Percentiles rank a stretch among this genome's conserved stretches.
These are phyloP conservation scores for Plectrocnemia conspersa DNA, from an alignment of 1,140 invertebrate species.

Conservation along the genomic window DNA sequence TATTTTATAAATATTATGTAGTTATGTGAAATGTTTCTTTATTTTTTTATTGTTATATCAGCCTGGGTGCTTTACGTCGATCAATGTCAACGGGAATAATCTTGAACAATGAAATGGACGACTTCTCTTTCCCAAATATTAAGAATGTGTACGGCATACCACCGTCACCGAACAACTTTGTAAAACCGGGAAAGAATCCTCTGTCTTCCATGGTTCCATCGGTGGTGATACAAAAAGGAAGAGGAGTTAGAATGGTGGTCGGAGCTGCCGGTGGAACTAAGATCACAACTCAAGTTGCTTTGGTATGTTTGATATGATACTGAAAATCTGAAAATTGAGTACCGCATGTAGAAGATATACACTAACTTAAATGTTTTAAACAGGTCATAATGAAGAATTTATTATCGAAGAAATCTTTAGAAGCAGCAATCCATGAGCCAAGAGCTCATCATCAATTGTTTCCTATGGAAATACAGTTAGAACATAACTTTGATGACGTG, in stretches of 20 bases:
- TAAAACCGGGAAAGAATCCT: conserved; percentile 74
- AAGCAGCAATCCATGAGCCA: conserved; percentile 73
- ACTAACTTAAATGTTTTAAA: no score
- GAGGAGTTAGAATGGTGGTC: conserved; percentile 63
- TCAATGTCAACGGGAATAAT: conserved; percentile 81
- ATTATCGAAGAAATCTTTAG: conserved; percentile 68
- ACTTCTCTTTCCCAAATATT: conserved; percentile 80
- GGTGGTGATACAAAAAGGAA: conserved; percentile 65
- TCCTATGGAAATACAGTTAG: conserved; percentile 78
- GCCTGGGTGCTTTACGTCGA: conserved; percentile 68
- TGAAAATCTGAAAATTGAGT: no score
- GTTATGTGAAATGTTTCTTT: neutral
- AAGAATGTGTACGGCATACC: conserved; percentile 73
- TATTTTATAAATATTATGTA: conserved; percentile 12
- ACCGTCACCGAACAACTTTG: conserved; percentile 76
- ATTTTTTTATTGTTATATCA: conserved; percentile 43
- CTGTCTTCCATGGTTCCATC: conserved; percentile 87
- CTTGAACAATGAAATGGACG: conserved; percentile 94
- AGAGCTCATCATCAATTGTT: conserved; percentile 91
- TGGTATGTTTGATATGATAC: conserved; percentile 53
- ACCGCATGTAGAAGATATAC: no score
- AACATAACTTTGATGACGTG: conserved; percentile 54
- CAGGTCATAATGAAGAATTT: conserved; percentile 71
- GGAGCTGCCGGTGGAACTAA: conserved; percentile 86
- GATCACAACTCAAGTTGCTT: conserved; percentile 78